These are phyloP conservation scores for Xestia ashworthii DNA, from an alignment of 2,888 invertebrate species.

Conservation along the genomic window DNA sequence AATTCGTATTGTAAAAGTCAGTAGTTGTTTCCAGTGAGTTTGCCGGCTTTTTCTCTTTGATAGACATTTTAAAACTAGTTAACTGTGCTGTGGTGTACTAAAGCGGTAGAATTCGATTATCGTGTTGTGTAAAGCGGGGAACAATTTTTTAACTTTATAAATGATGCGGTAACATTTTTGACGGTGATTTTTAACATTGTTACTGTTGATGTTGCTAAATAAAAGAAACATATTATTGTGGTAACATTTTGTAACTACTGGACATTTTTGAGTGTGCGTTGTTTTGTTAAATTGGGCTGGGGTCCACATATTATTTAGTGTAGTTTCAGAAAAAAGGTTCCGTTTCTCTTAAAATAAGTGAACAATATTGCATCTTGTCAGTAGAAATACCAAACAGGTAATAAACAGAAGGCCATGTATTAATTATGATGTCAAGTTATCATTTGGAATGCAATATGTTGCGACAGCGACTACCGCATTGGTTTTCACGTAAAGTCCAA, in stretches of 20 bases:
- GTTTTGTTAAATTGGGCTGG: neutral
- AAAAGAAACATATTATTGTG: neutral
- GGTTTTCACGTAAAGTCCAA: neutral
- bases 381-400: neutral
- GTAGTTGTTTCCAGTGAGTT: conserved; percentile 2
- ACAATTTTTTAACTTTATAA: neutral
- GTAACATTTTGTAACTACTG: neutral
- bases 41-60: neutral
- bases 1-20: conserved; percentile 7
- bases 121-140: neutral
- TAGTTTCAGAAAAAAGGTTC: neutral
- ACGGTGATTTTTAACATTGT: neutral
- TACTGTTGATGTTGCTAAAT: neutral
- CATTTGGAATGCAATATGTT: neutral
- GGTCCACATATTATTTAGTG: neutral
- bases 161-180: neutral
- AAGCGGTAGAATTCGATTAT: neutral
- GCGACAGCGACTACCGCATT: neutral
- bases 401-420: neutral
- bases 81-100: neutral
- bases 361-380: neutral
- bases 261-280: neutral
- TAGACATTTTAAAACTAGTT: conserved; percentile 17
- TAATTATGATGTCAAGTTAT: neutral
- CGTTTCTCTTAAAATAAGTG: neutral